Base-by-base conservation (phyloP, 64 coral and sea anemone species). In the Hydrozoanthus tunicans region DNA sequence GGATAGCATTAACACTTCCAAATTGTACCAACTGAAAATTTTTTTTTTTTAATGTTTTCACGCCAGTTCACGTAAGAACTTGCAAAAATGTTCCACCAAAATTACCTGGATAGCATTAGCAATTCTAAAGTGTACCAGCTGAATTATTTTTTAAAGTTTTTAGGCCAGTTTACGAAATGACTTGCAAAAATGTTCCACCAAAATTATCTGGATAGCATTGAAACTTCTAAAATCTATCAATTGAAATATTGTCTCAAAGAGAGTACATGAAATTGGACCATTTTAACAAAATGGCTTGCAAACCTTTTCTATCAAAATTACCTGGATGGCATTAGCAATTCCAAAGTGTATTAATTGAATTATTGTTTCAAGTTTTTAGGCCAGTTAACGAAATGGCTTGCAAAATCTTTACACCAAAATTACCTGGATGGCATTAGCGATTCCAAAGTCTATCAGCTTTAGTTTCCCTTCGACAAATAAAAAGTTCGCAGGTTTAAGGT, bases 391-490 rank as follows among this genome's bases (percentile, higher is more conserved):
- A 43, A 43, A 43, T 43, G 32, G 0, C 32, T 43, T 61, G 61
- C 55, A 62, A 53, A 64, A 14, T 8, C 63, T 78, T 25, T 73
- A 66, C 6, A 26, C 7, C 9, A 57, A 5, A 14, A 66, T 77
- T 93, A 99, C 94, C 94, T 99, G 97, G 55, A 99, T 92, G 26
- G 94, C 82, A 66, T 92, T 95, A 51, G 97, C 97, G 79, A 99
- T 99, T 24, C 97, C 97, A 85, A 99, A 99, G 69, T 99, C 97
- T 62, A 99, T 99, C 7, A 99, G 90, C 68, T 99, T 99, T 4
- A 99, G 62, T 59, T 92, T 93, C 25, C 82, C 94, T 17, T 99
- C 94, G 53, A 99, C 94, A 91, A 95, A 85, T 51, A 99, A 86
- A 70, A 99, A 99, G 79, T 99, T 99, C 25, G 97, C 97, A 6